phyloP scores from a whole-genome alignment of 1,140 invertebrate species.

The Trichomalopsis sarcophagae region DNA sequence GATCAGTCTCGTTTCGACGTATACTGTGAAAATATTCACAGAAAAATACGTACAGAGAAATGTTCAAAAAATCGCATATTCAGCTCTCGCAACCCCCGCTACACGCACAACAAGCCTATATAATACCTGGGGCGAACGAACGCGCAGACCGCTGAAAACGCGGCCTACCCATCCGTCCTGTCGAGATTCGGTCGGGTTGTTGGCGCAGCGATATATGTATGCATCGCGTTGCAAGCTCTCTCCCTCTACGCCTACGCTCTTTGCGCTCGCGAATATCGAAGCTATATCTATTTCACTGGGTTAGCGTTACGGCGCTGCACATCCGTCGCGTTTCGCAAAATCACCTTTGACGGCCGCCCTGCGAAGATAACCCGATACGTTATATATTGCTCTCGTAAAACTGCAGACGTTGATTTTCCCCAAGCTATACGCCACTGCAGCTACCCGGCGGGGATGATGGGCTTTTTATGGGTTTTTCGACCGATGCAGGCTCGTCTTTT shows the following conservation, averaged over 20 bases:
- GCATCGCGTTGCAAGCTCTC: not conserved
- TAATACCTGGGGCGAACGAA: slow-evolving; percentile 8
- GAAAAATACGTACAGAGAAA: no score
- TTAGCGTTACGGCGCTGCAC: slow-evolving; percentile 65
- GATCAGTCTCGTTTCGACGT: no score
- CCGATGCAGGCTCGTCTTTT: not conserved
- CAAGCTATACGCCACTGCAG: not conserved
- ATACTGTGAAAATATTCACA: no score
- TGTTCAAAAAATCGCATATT: not conserved
- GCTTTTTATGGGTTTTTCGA: slow-evolving; percentile 47
- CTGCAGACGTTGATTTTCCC: slow-evolving; percentile 17
- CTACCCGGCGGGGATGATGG: slow-evolving; percentile 19
- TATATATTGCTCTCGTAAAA: slow-evolving; percentile 37
- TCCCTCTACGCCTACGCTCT: not conserved
- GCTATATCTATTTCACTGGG: slow-evolving; percentile 71
- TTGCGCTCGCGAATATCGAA: slow-evolving; percentile 2
- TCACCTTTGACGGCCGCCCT: slow-evolving; percentile 20
- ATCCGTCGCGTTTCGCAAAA: slow-evolving; percentile 19
- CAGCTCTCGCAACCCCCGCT: not conserved
- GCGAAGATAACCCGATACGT: slow-evolving; percentile 22
- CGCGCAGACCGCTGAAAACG: slow-evolving; percentile 64
- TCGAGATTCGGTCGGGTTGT: slow-evolving; percentile 72
- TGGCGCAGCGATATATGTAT: slow-evolving; percentile 70
- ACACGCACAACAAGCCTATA: not conserved
- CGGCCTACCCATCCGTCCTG: slow-evolving; percentile 68